Evolutionary conservation across 2,888 invertebrate genomes (phyloP), one percentile per base, ranked within the genome.

Genomic region (Drosophila kanekoi): DNA sequence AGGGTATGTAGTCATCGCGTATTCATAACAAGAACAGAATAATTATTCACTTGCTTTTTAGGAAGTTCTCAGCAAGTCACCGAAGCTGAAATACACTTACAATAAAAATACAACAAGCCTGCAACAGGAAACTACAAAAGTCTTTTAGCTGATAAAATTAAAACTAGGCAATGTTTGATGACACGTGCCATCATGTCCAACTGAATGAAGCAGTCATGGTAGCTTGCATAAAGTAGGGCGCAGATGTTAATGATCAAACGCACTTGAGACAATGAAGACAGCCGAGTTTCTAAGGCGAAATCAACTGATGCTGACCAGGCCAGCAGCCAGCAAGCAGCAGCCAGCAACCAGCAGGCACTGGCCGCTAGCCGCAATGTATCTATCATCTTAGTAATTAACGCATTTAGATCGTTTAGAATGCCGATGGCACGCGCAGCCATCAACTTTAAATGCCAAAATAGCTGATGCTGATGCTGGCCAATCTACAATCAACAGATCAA

Each of bases 331-430:
- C 20, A 13, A 2, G 47, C 18, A 18, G 18, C 18, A 18, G 3
- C 18, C 18, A 18, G 18, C 18, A 18, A 3, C 18, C 18, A 18
- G 3, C 18, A 20, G 20, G 20, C 20, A 20, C 20, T 20, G 18
- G 28, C 57, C 60, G 49, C 41, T 23, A 54, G 32, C 51, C 53
- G 32, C 58, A 62, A 43, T 59, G 59, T 68, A 47, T 70, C 41
- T 73, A 67, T 75, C 70, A 72, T 71, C 77, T 66, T 57, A 64
- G 72, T 78, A 78, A 87, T 81, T 74, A 85, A 87, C 76, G 83
- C 86, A 87, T 88, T 86, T 71, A 59, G 77, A 80, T 64, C 74
- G 66, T 83, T 87, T 45, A 45, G 72, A 59, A 43, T 43, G 52
- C 32, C 57, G 41, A 48, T 82, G 69, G 75, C 89, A 87, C 80